phyloP scores from a whole-genome alignment of 1,140 invertebrate genomes.

The Drosophila micromelanica region DNA sequence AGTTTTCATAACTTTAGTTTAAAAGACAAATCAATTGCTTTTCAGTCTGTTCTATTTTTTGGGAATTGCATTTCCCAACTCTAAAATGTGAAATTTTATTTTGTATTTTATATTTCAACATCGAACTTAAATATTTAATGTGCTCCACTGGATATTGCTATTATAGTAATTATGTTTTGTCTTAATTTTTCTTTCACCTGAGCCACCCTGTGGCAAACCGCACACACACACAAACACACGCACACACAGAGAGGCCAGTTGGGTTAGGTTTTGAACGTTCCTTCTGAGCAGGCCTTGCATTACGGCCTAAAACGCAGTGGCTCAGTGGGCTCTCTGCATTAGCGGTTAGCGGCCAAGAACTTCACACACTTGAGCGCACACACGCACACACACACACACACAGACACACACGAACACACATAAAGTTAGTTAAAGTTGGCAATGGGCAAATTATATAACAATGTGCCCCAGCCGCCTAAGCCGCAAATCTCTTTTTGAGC shows the following conservation, averaged over 20 bases:
- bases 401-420: too few species aligned
- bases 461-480: slow-evolving; percentile 46
- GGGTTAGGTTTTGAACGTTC: slow-evolving; percentile 17
- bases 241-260: slow-evolving; percentile 7
- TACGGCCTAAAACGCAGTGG: slow-evolving; percentile 27
- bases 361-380: slow-evolving; percentile 73
- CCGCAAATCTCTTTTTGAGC: slow-evolving; percentile 39
- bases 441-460: slow-evolving; percentile 55
- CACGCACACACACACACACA: slow-evolving; percentile 17
- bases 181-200: slow-evolving; percentile 16
- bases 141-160: not conserved
- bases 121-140: too few species aligned
- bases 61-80: too few species aligned
- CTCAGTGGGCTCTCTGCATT: slow-evolving; percentile 40
- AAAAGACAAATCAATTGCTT: too few species aligned
- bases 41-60: too few species aligned
- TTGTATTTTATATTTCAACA: too few species aligned
- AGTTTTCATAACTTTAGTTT: too few species aligned
- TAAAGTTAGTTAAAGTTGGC: slow-evolving; percentile 41
- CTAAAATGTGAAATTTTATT: too few species aligned
- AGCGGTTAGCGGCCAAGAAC: slow-evolving; percentile 76
- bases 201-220: slow-evolving; percentile 35
- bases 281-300: slow-evolving; percentile 15
- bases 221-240: slow-evolving; percentile 1
- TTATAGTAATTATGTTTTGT: slow-evolving; percentile 2